Base-by-base conservation (phyloP, 2,888 invertebrate genomes). In the Apamea crenata region DNA sequence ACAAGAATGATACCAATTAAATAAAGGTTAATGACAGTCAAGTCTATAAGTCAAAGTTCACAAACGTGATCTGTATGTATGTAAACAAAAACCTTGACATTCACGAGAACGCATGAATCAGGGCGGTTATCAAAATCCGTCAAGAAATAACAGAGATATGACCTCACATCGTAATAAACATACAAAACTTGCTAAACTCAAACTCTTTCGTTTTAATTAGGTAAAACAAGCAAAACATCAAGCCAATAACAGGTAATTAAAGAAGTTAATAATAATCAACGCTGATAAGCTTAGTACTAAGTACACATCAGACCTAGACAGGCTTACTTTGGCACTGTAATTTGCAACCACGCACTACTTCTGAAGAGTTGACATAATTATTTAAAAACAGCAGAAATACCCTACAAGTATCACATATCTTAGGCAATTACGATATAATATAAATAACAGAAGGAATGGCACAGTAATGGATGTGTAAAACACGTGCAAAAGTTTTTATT, bases 251-350 rank as follows among this genome's bases (percentile, higher is more conserved):
- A 47, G 25, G 32, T 36, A 50, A 72, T 21, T 36, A 75, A 47
- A 67, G 40, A 25, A 65, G 47, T 66, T 18, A 61, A 36, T 36
- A 36, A 36, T 36, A 40, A 74, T 68, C n/a, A 72, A 29, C 36
- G 61, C 74, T 53, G 47, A 59, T 73, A 78, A 78, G 25, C 76
- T 77, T 83, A 77, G 76, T 50, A 61, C 50, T n/a, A 80, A 21
- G 78, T 78, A 81, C 80, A 65, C 74, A 70, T 67, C 69, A 74
- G 77, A 82, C 90, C 91, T 91, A 87, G 89, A 77, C 77, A 83
- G 79, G 79, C 72, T 84, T 63, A 74, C 90, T 88, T 89, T 89
- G 91, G 76, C 72, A 44, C 77, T 83, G 86, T 75, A 89, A 90
- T 90, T 88, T 89, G 87, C 83, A 77, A 86, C 80, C 74, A 69